Evolutionary conservation across 2,888 invertebrate species (phyloP), one percentile per base, ranked within the genome.

Genomic region (Chouioia cunea): DNA sequence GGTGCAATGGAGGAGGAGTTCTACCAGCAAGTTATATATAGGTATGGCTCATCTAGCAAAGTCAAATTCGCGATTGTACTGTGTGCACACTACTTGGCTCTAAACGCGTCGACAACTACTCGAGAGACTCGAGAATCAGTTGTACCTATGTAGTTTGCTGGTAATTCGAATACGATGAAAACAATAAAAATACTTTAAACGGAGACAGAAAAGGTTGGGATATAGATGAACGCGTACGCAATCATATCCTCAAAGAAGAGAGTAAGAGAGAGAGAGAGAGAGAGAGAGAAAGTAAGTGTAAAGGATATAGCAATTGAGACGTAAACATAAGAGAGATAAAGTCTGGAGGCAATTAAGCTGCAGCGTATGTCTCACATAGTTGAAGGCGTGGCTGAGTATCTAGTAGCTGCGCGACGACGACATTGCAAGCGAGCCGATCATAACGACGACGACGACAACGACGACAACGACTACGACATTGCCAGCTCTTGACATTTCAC

Each of bases 261-360:
- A 6, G 27, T 23, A 65, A 58, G 50, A 67, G 54, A 46, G 48
- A 62, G 16, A 36, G 14, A 2, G 2, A 22, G 1, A 2, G 20
- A 14, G 15, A 57, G 46, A 52, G 14, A 46, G 52, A 58, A 16
- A 22, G 44, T n/a, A n/a, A n/a, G n/a, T n/a, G n/a, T n/a, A n/a
- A 20, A 67, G 22, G 60, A 47, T 20, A 43, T 62, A n/a, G 10
- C 22, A 48, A 43, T 18, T 22, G 16, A 36, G 16, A n/a, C 4
- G 27, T 27, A 27, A 27, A 6, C 27, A 27, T 27, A 10, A 36
- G 36, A 36, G 15, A 3, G 16, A 14, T 10, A 64, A 69, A 23
- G 18, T 65, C 36, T 12, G 12, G n/a, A 8, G 56, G 65, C 70
- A 65, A 70, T 70, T 59, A 70, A 65, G 59, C 15, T 12, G n/a